These are phyloP conservation scores for Zelleria hepariella DNA, from an alignment of 2,888 invertebrate genomes.

Conservation along the genomic window DNA sequence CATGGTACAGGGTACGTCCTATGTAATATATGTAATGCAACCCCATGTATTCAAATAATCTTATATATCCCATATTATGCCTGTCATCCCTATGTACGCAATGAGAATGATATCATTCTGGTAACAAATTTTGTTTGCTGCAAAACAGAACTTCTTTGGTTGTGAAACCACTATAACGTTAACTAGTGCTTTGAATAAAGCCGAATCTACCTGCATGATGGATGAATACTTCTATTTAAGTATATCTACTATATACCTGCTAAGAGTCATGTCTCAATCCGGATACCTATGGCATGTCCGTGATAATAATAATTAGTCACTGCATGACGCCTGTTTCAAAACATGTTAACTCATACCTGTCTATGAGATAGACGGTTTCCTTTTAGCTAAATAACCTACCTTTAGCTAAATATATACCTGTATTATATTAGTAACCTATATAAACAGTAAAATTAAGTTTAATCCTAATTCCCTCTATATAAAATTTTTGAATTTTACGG, in stretches of 20 bases:
- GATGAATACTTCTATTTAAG: background rate
- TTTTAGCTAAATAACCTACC: background rate
- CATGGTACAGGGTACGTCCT: constrained; percentile 91
- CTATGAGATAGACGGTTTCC: background rate
- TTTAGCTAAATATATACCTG: no score
- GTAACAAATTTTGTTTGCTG: background rate
- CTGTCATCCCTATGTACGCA: background rate
- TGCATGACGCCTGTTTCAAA: constrained; percentile 4
- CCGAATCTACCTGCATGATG: background rate
- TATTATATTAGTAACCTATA: no score
- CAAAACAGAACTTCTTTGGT: no score
- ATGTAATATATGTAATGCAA: constrained; percentile 13
- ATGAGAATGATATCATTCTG: no score
- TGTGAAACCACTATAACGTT: no score
- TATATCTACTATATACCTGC: background rate
- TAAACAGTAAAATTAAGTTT: no score
- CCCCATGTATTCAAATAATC: constrained; percentile 9
- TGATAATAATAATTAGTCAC: background rate
- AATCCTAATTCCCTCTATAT: no score
- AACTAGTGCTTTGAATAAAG: no score
- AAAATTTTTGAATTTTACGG: no score
- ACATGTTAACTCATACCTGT: background rate
- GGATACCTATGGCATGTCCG: background rate
- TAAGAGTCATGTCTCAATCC: background rate
- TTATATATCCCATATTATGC: constrained; percentile 16